Percentiles rank a stretch among this genome's conserved stretches.
These are phyloP conservation scores for Gila orcuttii DNA, from an alignment of 2,113 vertebrate genomes.

Conservation along the genomic window DNA sequence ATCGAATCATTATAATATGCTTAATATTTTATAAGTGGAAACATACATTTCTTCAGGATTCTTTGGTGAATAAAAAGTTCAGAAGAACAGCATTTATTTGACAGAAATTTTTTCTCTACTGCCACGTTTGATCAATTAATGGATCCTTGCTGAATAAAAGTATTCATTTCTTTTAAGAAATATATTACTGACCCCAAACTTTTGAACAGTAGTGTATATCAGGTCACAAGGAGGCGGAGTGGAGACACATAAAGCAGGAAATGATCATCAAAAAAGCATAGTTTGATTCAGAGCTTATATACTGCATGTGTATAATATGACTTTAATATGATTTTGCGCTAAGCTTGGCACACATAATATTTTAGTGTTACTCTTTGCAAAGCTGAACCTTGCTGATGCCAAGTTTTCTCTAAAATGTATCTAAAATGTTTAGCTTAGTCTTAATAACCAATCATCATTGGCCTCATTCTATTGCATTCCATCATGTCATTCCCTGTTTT, in stretches of 20 bases:
- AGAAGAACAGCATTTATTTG: not conserved
- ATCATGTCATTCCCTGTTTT: not conserved
- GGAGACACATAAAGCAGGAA: not conserved
- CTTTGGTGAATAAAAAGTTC: not conserved
- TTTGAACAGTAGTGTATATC: not conserved
- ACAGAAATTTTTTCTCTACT: not conserved
- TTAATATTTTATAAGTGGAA: not conserved
- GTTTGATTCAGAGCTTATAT: too few species aligned
- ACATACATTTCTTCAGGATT: not conserved
- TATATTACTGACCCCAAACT: not conserved
- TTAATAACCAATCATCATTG: not conserved
- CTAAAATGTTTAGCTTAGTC: not conserved
- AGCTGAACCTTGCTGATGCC: not conserved
- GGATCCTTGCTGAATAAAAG: not conserved
- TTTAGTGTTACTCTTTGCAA: not conserved
- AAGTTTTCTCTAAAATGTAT: not conserved
- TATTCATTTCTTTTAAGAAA: not conserved
- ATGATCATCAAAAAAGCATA: too few species aligned
- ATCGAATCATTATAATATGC: not conserved
- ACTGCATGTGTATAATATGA: not conserved
- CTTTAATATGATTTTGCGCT: not conserved
- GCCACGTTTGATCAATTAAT: not conserved
- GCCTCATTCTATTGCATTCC: not conserved
- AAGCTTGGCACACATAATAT: not conserved
- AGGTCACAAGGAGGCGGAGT: slow-evolving; percentile 24